A percentile compares a stretch with the other conserved stretches of the same genome.
Conservation (phyloP, 2,113 vertebrate species). For the Lates calcarifer region DNA sequence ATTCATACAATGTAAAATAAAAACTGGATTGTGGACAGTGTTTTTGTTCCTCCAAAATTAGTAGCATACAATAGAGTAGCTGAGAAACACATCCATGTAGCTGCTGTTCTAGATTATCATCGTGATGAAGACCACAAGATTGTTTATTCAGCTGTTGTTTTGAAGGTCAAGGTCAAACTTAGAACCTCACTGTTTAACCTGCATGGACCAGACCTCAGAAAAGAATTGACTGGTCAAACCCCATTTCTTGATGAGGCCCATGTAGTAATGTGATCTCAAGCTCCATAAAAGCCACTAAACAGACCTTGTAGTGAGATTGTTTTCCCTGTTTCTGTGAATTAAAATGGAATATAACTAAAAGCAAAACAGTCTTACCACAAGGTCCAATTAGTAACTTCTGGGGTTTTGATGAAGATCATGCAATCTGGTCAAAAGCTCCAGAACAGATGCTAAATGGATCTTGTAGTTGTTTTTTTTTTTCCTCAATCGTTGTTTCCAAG, state of each 20-base stretch:
- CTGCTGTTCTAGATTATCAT: not conserved
- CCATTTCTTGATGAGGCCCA: no score
- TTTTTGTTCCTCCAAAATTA: conserved; percentile 8
- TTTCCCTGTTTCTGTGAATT: not conserved
- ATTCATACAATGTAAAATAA: conserved; percentile 35
- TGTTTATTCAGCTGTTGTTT: not conserved
- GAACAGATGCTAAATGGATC: not conserved
- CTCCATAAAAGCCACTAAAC: not conserved
- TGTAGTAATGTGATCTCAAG: not conserved
- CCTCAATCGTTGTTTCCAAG: no score
- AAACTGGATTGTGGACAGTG: not conserved
- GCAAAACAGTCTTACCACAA: not conserved
- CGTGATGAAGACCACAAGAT: not conserved
- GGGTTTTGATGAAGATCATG: not conserved
- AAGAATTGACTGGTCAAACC: not conserved
- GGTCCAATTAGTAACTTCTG: not conserved
- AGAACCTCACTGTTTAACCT: not conserved
- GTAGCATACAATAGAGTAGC: not conserved
- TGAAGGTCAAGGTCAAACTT: not conserved
- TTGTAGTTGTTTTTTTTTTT: no score
- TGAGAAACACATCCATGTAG: not conserved
- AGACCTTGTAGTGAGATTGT: not conserved
- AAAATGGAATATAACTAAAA: not conserved
- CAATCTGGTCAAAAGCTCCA: not conserved
- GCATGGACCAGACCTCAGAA: not conserved